These are phyloP conservation scores for Epinotia bilunana DNA, from an alignment of 2,888 invertebrate genomes.

Conservation along the genomic window DNA sequence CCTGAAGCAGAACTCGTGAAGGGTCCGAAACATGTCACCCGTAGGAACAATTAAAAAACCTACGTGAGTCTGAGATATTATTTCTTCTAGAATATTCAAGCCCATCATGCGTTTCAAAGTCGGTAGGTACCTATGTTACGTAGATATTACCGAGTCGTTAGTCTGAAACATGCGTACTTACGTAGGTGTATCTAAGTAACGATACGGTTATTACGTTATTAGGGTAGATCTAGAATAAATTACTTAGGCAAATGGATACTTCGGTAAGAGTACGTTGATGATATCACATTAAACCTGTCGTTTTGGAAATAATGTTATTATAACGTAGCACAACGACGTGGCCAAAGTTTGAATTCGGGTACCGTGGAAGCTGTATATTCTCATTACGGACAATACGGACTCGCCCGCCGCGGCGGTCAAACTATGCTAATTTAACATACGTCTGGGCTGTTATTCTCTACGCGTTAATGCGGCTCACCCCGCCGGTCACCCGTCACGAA, in stretches of 20 bases:
- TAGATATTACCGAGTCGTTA: not conserved
- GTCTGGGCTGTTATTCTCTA: too few species aligned
- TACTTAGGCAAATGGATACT: conserved; percentile 2
- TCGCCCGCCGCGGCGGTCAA: conserved; percentile 61
- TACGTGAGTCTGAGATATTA: too few species aligned
- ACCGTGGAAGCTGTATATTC: conserved; percentile 66
- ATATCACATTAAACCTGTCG: conserved; percentile 17
- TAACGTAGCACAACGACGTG: conserved; percentile 55
- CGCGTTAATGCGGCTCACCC: too few species aligned
- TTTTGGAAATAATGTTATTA: conserved; percentile 35
- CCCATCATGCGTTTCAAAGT: too few species aligned
- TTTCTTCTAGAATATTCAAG: too few species aligned
- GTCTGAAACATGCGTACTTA: not conserved
- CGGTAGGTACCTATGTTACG: too few species aligned
- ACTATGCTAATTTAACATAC: conserved; percentile 74
- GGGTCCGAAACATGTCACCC: too few species aligned
- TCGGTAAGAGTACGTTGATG: not conserved
- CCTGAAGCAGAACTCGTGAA: too few species aligned
- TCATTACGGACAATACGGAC: conserved; percentile 67
- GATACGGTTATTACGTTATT: conserved; percentile 3
- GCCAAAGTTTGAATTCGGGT: conserved; percentile 56
- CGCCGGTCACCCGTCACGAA: too few species aligned
- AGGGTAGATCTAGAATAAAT: not conserved
- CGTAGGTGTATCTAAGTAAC: not conserved
- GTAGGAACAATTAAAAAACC: too few species aligned